Conservation (phyloP, 2,113 vertebrate species). For the Tauraco erythrolophus region DNA sequence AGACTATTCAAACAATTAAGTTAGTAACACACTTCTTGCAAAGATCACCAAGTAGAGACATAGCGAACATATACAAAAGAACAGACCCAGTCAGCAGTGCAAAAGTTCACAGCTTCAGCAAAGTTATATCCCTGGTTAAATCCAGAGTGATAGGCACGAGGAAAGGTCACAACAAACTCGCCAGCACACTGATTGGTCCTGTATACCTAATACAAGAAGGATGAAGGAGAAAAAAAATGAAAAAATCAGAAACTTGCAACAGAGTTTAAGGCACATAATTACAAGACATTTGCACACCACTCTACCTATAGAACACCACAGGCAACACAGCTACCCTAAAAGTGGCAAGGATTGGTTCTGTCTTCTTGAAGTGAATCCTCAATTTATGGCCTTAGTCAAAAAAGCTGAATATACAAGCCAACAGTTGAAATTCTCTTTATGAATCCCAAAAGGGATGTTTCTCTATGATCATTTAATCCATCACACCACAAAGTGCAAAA, state of each 20-base stretch:
- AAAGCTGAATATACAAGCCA: background rate
- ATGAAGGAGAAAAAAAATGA: background rate
- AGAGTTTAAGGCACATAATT: background rate
- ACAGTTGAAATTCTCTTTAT: background rate
- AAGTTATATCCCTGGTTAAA: slow-evolving; percentile 99
- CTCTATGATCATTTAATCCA: background rate
- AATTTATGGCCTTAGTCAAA: background rate
- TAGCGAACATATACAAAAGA: slow-evolving; percentile 49
- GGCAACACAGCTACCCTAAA: background rate
- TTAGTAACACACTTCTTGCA: background rate
- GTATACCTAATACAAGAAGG: slow-evolving; percentile 84
- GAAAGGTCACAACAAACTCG: slow-evolving; percentile 98
- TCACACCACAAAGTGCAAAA: background rate
- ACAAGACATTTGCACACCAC: background rate
- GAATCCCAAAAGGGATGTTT: background rate
- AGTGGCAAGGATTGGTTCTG: background rate
- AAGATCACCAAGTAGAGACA: slow-evolving; percentile 25
- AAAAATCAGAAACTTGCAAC: background rate
- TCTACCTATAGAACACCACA: background rate
- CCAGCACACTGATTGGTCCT: slow-evolving; percentile 98
- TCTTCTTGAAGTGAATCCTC: background rate
- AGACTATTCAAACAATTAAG: background rate
- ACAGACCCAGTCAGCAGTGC: slow-evolving; percentile 97
- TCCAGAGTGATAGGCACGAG: slow-evolving; percentile 97
- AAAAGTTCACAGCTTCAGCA: slow-evolving; percentile 99